These are phyloP conservation scores for Caenorhabditis brenneri DNA, from an alignment of 1,140 invertebrate genomes.

Conservation along the genomic window DNA sequence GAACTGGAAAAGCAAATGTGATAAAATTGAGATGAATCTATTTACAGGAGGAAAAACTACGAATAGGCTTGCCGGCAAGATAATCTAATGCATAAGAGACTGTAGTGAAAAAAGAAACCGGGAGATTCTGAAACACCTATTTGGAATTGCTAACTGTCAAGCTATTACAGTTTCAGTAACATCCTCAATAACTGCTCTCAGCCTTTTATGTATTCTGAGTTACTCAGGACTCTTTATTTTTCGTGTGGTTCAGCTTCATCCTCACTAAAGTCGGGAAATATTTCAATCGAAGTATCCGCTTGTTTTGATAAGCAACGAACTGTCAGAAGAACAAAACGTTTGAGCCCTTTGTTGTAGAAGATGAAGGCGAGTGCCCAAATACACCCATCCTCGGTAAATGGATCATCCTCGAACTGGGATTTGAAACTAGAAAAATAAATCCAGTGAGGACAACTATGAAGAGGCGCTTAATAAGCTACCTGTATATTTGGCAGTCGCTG, in stretches of 20 bases:
- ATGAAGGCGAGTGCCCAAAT: constrained; percentile 99
- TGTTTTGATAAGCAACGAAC: constrained; percentile 23
- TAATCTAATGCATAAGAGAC: background rate
- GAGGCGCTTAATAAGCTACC: too few relatives aligned
- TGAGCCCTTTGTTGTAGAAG: constrained; percentile 84
- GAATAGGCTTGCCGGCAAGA: constrained; percentile 30
- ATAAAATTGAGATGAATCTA: background rate
- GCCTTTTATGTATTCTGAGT: too few relatives aligned
- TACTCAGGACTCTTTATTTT: background rate
- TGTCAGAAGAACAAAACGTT: constrained; percentile 17
- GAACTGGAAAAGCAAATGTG: background rate
- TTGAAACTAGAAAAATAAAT: constrained; percentile 87
- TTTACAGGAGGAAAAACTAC: background rate
- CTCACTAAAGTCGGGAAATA: constrained; percentile 19
- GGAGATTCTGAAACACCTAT: too few relatives aligned
- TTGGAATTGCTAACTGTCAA: too few relatives aligned
- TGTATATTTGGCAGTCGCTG: constrained; percentile 66
- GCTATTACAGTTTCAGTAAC: too few relatives aligned
- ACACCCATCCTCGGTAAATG: constrained; percentile 95
- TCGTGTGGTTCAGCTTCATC: background rate
- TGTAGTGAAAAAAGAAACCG: background rate
- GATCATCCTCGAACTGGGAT: constrained; percentile 91
- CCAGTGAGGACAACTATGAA: too few relatives aligned
- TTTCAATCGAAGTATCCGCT: background rate
- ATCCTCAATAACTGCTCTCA: background rate